Evolutionary conservation across 1,140 invertebrate species (phyloP).

Genomic region (Listronotus bonariensis): DNA sequence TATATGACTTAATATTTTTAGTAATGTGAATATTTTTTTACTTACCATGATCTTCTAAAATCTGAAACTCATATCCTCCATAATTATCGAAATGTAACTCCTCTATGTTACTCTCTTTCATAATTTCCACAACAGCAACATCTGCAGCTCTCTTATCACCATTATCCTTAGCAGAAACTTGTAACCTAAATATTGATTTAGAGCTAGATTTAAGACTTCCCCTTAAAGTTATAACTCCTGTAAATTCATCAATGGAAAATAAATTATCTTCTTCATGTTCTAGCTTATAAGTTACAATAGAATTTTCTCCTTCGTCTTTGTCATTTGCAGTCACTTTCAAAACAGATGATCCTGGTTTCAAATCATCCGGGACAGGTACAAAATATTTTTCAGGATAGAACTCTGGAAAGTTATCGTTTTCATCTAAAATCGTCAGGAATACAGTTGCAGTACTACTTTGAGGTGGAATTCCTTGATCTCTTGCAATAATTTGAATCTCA

Average conservation of each 20-base stretch:
- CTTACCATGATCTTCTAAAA: slow-evolving; percentile 77
- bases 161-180: slow-evolving; percentile 77
- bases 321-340: slow-evolving; percentile 77
- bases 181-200: slow-evolving; percentile 72
- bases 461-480: slow-evolving; percentile 86
- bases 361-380: slow-evolving; percentile 68
- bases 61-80: slow-evolving; percentile 78
- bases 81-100: slow-evolving; percentile 73
- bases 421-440: slow-evolving; percentile 78
- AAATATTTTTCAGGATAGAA: slow-evolving; percentile 88
- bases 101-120: slow-evolving; percentile 72
- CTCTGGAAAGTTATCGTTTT: slow-evolving; percentile 87
- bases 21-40: too few relatives aligned
- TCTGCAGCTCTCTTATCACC: slow-evolving; percentile 71
- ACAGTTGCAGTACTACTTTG: slow-evolving; percentile 88
- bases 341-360: slow-evolving; percentile 67
- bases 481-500: slow-evolving; percentile 84
- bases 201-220: slow-evolving; percentile 65
- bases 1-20: too few relatives aligned
- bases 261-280: slow-evolving; percentile 77
- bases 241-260: slow-evolving; percentile 77
- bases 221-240: slow-evolving; percentile 73
- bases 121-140: slow-evolving; percentile 81
- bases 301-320: slow-evolving; percentile 82
- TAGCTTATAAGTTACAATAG: slow-evolving; percentile 74